Base-by-base conservation (phyloP, 2,113 vertebrate species). In the Myanophis thanlyinensis region DNA sequence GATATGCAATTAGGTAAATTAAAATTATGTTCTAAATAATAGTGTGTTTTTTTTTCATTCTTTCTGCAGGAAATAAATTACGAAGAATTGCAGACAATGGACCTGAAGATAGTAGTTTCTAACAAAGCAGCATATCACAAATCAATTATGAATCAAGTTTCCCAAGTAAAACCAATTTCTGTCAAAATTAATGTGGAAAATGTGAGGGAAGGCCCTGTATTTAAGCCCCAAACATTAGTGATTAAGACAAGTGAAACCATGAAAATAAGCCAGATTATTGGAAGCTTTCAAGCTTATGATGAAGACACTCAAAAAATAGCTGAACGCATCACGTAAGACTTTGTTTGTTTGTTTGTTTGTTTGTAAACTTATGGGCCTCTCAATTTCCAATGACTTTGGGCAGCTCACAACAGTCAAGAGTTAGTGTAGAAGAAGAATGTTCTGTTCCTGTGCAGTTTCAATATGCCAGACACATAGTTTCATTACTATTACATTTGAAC, bases 71-170 rank as follows among this genome's bases (percentile, higher is more conserved):
- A 96, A 86, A 90, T 98, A 51, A 96, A 98, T 96, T 98, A 98
- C 93, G 98, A 98, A 95, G 87, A 95, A 92, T 89, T 97, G 73
- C 95, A 95, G 94, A 96, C 35, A 85, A 88, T 97, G 12, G 93
- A 98, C 48, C 93, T 98, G 89, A 96, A 95, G 8, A 4, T 98
- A 51, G 62, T 97, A 73, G 97, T 98, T 91, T 97, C 97, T 89
- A 98, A 98, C 89, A 98, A 97, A 97, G 98, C 98, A 53, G 93
- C 96, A 87, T 98, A 98, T 94, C 98, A 98, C 95, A 97, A 97
- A 80, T 98, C 98, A 0, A 23, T 98, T 93, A 94, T 80, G 91
- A 22, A 22, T 62, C 44, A 89, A 25, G 97, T 89, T 35, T 97
- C 94, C 1, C 97, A 96, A 90, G 89, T 95, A 18, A 96, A 96